These are phyloP conservation scores for Lymantria dispar DNA, from an alignment of 2,888 invertebrate genomes.

Conservation along the genomic window DNA sequence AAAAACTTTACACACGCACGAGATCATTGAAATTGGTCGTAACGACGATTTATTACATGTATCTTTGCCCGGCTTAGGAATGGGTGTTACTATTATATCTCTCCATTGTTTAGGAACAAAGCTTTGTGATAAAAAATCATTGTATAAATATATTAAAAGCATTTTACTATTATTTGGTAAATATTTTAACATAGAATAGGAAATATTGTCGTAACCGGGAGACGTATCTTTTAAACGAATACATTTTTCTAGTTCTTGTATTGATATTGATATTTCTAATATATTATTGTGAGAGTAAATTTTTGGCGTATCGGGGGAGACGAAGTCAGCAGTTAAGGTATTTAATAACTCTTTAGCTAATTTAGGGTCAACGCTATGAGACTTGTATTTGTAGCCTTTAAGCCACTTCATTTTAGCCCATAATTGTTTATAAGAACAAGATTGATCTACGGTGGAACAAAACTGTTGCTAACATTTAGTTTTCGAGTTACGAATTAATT, in stretches of 20 bases:
- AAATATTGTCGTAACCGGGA: slow-evolving; percentile 7
- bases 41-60: not conserved
- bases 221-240: slow-evolving; percentile 10
- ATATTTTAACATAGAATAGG: slow-evolving; percentile 14
- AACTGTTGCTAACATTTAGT: not conserved
- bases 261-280: not conserved
- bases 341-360: not conserved
- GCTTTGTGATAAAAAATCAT: not conserved
- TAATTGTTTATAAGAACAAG: not conserved
- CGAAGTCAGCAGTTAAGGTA: not conserved
- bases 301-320: not conserved
- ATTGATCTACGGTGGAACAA: not conserved
- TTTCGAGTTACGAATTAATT: slow-evolving; percentile 6
- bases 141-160: slow-evolving; percentile 6
- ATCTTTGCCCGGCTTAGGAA: slow-evolving; percentile 6
- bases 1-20: not conserved
- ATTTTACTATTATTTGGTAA: slow-evolving; percentile 8
- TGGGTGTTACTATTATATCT: slow-evolving; percentile 4
- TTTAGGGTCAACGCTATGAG: not conserved
- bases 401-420: not conserved
- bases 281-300: not conserved
- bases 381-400: not conserved
- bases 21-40: slow-evolving; percentile 6
- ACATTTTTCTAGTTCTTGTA: slow-evolving; percentile 7
- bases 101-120: slow-evolving; percentile 10